Evolutionary conservation across 92 coral and sea anemone genomes (phyloP), one percentile per base, ranked within the genome.

Genomic region (Paragorgia papillata): DNA sequence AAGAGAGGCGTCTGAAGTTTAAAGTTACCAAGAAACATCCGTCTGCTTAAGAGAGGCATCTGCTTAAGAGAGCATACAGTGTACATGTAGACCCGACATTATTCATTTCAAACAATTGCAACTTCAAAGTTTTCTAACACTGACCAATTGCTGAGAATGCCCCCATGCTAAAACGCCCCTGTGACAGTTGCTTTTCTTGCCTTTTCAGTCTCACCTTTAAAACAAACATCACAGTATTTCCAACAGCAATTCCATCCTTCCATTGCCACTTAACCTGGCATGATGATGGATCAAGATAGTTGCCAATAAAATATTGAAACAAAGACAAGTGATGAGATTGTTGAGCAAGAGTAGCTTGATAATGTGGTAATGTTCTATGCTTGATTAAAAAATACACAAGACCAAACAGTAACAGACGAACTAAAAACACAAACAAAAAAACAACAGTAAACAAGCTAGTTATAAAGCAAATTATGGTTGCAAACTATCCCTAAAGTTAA

Each of bases 201-300:
- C 43, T 37, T 37, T 37, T 37, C 43, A 37, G n/a, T 46, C 53
- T 46, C 49, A 94, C 98, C 97, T 91, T 85, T 9, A 89, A 20
- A 51, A 80, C 48, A 62, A 94, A 94, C 57, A 90, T 83, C 86
- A 89, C 88, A 18, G 91, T 87, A 73, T 89, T 80, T 2, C 98
- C 98, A 31, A 94, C 98, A 13, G 84, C 70, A 15, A 76, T 81
- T 1, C 89, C 92, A 37, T 89, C 94, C 28, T 41, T 37, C 98
- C 94, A 89, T 24, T 79, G 88, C 98, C 98, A 94, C 1, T 57
- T 62, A 9, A 91, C 80, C 30, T 35, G 61, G 3, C 94, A 90
- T 41, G 80, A 77, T 39, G 61, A 54, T 12, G 95, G 88, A 17
- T 91, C 89, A 71, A 94, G 84, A 19, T 73, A 71, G 55, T 86